Base-by-base conservation (phyloP, 2,888 invertebrate genomes). In the Tetanocera ferruginea region DNA sequence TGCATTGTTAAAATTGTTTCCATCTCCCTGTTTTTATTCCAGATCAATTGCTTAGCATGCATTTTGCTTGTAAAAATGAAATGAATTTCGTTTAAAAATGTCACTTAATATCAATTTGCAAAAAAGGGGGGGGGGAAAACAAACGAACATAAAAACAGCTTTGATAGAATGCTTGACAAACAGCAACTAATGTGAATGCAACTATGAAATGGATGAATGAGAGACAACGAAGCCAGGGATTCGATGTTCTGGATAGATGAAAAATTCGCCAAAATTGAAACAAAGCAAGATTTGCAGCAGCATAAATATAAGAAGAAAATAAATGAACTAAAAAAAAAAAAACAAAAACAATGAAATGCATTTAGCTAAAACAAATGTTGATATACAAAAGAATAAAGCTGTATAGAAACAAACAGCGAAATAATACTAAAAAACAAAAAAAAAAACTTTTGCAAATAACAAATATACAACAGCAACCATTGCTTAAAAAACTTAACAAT, bases 81-180 rank as follows among this genome's bases (percentile, higher is more conserved):
- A 43, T 43, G 43, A 43, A 43, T 43, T 43, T 43, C 43, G 11
- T 43, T 43, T 43, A 37, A 43, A 49, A 67, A 37, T 67, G 31
- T n/a, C 67, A 67, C 67, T 67, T 67, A 49, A 67, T 67, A 67
- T 67, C 19, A 67, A 67, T 67, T 67, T 67, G n/a, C 34, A 34
- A 31, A 31, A 34, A 9, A 3, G 31, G n/a, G n/a, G 28, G n/a
- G 25, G 4, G 1, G 6, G 14, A 23, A 23, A 17, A 49, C 9
- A 25, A 49, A 17, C 3, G 0, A n/a, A 19, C 23, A 49, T 14
- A 67, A 67, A 9, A 49, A n/a, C 23, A 43, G 67, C 67, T 55
- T 19, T 55, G 55, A 19, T 23, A 55, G 19, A 55, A 23, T 23
- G 19, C 55, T 19, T 34, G 37, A 67, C n/a, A 34, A 67, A 19